Evolutionary conservation across 2,888 invertebrate genomes (phyloP).

Genomic region (Trissolcus japonicus): DNA sequence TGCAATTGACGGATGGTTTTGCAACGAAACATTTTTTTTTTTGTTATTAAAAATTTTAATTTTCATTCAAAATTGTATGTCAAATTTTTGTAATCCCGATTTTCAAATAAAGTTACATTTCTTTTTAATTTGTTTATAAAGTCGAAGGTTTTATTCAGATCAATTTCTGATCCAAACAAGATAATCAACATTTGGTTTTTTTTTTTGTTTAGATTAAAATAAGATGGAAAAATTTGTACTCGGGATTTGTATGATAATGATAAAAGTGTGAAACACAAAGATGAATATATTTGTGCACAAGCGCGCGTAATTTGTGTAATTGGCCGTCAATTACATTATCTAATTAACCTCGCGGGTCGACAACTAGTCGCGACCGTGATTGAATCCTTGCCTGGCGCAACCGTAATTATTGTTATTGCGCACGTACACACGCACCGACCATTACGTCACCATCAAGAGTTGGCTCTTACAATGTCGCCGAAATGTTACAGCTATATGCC

Average conservation of each 20-base stretch:
- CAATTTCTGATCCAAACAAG: too few relatives aligned
- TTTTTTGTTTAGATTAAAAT: too few relatives aligned
- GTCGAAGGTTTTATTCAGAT: too few relatives aligned
- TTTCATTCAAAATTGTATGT: too few relatives aligned
- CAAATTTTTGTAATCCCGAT: too few relatives aligned
- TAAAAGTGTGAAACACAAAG: constrained; percentile 52
- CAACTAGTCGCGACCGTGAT: constrained; percentile 68
- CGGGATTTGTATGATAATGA: constrained; percentile 38
- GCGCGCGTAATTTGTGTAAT: constrained; percentile 72
- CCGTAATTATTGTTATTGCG: constrained; percentile 72
- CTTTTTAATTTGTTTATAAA: too few relatives aligned
- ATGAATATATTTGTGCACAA: constrained; percentile 59
- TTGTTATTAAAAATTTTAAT: too few relatives aligned
- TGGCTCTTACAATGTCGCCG: constrained; percentile 24
- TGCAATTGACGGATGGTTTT: too few relatives aligned
- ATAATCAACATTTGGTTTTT: too few relatives aligned
- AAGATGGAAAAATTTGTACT: too few relatives aligned
- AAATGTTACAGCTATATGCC: constrained; percentile 17
- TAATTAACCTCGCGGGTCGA: constrained; percentile 74
- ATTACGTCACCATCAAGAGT: constrained; percentile 36
- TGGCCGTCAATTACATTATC: constrained; percentile 75
- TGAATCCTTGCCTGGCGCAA: constrained; percentile 71
- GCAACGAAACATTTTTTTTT: too few relatives aligned
- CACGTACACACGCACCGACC: constrained; percentile 50
- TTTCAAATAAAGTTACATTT: too few relatives aligned